These are phyloP conservation scores for Parazoanthus darwini DNA, from an alignment of 92 coral and sea anemone genomes.

Conservation along the genomic window DNA sequence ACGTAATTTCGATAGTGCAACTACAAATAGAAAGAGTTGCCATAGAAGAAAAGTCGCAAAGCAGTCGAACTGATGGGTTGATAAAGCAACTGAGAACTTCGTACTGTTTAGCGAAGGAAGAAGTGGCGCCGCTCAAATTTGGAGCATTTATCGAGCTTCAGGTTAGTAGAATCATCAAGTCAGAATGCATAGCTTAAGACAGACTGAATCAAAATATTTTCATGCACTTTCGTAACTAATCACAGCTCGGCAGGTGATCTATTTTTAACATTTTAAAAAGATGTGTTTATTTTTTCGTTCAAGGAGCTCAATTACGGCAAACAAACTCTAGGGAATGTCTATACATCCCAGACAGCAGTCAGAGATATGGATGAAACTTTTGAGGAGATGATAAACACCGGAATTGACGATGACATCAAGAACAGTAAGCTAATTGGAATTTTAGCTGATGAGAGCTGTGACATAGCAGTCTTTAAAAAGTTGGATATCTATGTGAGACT, in stretches of 20 bases:
- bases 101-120: conserved; percentile 41
- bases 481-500: conserved; percentile 39
- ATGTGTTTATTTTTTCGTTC: conserved; percentile 6
- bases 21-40: conserved; percentile 38
- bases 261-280: conserved; percentile 10
- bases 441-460: conserved; percentile 44
- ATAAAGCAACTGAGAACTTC: conserved; percentile 44
- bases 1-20: conserved; percentile 37
- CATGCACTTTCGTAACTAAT: conserved; percentile 17
- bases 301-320: conserved; percentile 24
- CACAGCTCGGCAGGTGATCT: conserved; percentile 10
- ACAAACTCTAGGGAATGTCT: conserved; percentile 15
- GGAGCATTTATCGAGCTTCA: conserved; percentile 36
- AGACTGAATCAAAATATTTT: conserved; percentile 18
- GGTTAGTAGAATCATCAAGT: conserved; percentile 39
- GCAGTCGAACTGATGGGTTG: conserved; percentile 3
- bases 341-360: conserved; percentile 24
- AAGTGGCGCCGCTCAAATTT: conserved; percentile 39
- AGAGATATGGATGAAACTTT: conserved; percentile 30
- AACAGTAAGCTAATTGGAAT: conserved; percentile 40
- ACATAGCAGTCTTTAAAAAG: conserved; percentile 40
- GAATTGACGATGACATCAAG: conserved; percentile 43
- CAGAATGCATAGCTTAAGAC: conserved; percentile 9
- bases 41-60: conserved; percentile 20
- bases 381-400: conserved; percentile 38